Conservation (phyloP, 2,888 invertebrate genomes). For the Xylota segnis region DNA sequence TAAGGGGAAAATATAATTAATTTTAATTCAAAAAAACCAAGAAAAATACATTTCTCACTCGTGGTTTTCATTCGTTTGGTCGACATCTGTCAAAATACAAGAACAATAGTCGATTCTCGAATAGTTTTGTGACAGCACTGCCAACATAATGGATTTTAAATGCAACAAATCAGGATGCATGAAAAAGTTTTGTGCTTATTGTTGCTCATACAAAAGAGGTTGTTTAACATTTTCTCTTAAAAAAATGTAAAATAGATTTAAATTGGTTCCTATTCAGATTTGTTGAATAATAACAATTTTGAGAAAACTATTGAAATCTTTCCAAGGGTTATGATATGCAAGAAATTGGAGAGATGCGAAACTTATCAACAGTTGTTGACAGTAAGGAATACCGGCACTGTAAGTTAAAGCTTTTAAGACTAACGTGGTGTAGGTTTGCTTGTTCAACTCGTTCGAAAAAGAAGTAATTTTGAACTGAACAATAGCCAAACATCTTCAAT, state of each 20-base stretch:
- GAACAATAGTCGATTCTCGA: slow-evolving; percentile 38
- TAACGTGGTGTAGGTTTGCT: background rate
- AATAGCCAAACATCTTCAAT: too few relatives aligned
- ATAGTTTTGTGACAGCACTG: slow-evolving; percentile 3
- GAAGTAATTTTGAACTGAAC: too few relatives aligned
- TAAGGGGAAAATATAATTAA: background rate
- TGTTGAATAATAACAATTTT: slow-evolving; percentile 57
- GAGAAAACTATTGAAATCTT: slow-evolving; percentile 52
- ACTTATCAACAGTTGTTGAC: slow-evolving; percentile 33
- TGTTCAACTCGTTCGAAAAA: too few relatives aligned
- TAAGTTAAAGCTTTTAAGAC: slow-evolving; percentile 18
- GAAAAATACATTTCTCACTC: slow-evolving; percentile 44
- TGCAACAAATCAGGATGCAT: slow-evolving; percentile 6
- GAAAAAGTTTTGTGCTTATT: slow-evolving; percentile 26
- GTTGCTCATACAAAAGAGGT: slow-evolving; percentile 60
- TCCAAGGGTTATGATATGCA: slow-evolving; percentile 48
- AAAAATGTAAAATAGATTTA: background rate
- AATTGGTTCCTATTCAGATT: slow-evolving; percentile 23
- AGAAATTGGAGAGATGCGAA: slow-evolving; percentile 23
- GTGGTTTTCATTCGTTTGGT: slow-evolving; percentile 47
- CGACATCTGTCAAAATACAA: slow-evolving; percentile 50
- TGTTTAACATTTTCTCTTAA: background rate
- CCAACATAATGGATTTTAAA: slow-evolving; percentile 46
- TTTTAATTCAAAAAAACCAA: slow-evolving; percentile 18
- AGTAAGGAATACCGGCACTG: slow-evolving; percentile 46